Conservation (phyloP, 2,888 invertebrate species). For the Anthrax anthrax region DNA sequence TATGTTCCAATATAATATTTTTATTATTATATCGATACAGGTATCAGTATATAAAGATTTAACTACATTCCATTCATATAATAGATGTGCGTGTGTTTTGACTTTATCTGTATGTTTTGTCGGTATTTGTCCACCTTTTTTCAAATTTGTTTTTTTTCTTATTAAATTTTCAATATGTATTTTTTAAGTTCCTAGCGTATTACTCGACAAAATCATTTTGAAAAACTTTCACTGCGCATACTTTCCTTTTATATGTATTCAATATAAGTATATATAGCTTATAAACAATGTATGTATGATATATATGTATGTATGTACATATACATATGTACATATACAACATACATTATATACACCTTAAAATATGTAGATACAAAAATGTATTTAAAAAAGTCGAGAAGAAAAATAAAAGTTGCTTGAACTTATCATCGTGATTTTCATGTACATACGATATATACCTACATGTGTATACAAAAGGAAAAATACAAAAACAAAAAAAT, state of each 20-base stretch:
- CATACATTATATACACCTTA: too few relatives aligned
- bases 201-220: background rate
- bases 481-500: too few relatives aligned
- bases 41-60: too few relatives aligned
- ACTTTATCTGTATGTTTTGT: too few relatives aligned
- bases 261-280: background rate
- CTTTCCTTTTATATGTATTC: background rate
- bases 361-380: too few relatives aligned
- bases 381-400: background rate
- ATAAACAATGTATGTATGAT: too few relatives aligned
- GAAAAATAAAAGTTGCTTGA: background rate
- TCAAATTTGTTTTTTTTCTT: background rate
- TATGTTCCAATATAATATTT: too few relatives aligned
- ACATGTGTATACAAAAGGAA: background rate
- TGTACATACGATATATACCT: background rate
- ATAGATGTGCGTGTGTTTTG: too few relatives aligned
- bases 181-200: too few relatives aligned
- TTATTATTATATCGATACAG: too few relatives aligned
- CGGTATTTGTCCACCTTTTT: background rate
- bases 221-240: background rate
- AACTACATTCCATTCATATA: too few relatives aligned
- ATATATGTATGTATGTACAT: background rate
- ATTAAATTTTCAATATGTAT: background rate
- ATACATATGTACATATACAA: too few relatives aligned
- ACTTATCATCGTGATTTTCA: background rate